Evolutionary conservation across 2,888 invertebrate species (phyloP).

Genomic region (Monoplex corrugatus): DNA sequence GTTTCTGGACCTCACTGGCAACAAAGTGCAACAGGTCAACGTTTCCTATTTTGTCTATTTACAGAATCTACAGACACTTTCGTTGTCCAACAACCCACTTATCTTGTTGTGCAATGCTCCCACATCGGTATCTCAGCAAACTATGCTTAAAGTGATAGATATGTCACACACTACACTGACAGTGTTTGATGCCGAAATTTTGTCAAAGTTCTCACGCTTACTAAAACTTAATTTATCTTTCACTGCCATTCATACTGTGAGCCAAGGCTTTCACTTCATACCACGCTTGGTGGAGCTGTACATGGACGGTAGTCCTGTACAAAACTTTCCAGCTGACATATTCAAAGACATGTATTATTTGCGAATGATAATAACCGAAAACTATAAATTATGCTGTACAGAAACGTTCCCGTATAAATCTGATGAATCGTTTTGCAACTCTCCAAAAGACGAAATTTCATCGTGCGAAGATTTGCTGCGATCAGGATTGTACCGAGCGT

Average conservation of each 20-base stretch:
- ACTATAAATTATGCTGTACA: background rate
- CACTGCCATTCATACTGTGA: background rate
- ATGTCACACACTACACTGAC: background rate
- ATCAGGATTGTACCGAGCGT: background rate
- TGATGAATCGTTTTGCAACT: background rate
- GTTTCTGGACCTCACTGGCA: background rate
- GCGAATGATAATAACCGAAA: background rate
- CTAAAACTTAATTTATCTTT: background rate
- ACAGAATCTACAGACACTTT: background rate
- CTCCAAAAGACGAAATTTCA: background rate
- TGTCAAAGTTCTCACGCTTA: background rate
- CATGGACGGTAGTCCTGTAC: background rate
- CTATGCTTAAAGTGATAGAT: background rate
- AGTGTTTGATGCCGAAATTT: background rate
- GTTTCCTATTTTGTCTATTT: background rate
- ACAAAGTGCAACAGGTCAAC: background rate
- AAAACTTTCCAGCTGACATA: background rate
- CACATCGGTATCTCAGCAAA: background rate
- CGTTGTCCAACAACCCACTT: background rate
- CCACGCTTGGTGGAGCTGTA: background rate
- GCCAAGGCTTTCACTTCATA: background rate
- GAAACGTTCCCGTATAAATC: background rate
- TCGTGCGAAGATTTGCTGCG: conserved; percentile 4
- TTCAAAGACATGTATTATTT: background rate
- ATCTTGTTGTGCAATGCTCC: background rate